Evolutionary conservation across 2,113 vertebrate species (phyloP).

Genomic region (Phoenicopterus ruber): DNA sequence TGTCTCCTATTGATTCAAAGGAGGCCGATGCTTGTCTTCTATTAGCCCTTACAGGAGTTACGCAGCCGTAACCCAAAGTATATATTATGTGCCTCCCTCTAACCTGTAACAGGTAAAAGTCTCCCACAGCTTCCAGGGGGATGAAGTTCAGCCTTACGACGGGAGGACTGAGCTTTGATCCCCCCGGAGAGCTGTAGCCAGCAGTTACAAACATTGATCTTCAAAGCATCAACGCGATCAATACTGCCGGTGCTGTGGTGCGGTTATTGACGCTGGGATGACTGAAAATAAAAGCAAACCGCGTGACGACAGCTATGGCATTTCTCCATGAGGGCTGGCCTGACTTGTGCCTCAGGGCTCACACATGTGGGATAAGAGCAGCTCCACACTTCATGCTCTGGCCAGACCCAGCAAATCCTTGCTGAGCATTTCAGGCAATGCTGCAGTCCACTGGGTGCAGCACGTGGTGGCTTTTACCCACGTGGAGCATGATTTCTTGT

Average conservation of each 20-base stretch:
- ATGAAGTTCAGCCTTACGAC: neutral
- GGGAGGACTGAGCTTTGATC: neutral
- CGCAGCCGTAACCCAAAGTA: neutral
- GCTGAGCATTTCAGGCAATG: neutral
- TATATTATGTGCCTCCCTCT: neutral
- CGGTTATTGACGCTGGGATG: fast-evolving
- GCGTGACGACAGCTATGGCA: fast-evolving
- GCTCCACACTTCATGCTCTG: fast-evolving
- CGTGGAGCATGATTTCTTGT: neutral
- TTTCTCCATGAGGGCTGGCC: neutral
- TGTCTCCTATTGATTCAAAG: neutral
- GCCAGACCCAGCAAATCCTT: neutral
- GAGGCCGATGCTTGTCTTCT: neutral
- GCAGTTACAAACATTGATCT: neutral
- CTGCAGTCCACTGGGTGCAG: neutral
- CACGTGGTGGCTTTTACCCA: fast-evolving
- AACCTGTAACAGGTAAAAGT: neutral
- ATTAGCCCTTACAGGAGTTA: neutral
- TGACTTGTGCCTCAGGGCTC: neutral
- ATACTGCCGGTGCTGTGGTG: neutral
- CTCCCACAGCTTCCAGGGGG: neutral
- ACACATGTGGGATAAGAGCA: neutral
- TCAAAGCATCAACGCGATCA: neutral
- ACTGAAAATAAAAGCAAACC: neutral
- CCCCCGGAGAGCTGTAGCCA: neutral